Evolutionary conservation across 2,113 vertebrate species (phyloP).

Genomic region (Grammomys dolichurus): DNA sequence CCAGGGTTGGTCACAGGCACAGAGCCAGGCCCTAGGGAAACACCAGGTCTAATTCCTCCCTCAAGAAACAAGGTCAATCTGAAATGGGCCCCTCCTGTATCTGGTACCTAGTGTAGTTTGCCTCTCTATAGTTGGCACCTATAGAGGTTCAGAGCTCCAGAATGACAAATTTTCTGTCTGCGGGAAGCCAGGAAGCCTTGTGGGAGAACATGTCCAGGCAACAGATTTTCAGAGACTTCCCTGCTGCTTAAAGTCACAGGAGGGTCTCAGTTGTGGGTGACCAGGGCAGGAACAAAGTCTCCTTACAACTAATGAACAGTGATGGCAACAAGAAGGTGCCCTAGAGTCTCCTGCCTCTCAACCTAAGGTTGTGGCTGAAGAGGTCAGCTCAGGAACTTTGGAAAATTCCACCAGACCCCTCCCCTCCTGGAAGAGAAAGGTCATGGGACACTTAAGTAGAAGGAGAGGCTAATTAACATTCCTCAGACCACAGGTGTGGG

Average conservation of each 20-base stretch:
- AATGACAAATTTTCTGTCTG: background rate
- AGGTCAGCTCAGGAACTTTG: too few species aligned
- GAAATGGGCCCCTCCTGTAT: background rate
- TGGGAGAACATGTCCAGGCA: background rate
- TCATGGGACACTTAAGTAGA: too few species aligned
- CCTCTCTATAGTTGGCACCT: too few species aligned
- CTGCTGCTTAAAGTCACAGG: too few species aligned
- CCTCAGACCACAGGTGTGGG: too few species aligned
- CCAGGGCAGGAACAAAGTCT: background rate
- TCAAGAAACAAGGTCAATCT: too few species aligned
- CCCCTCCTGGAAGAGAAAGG: too few species aligned
- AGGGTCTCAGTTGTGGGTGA: background rate
- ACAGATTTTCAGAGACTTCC: background rate
- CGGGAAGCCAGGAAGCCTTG: background rate
- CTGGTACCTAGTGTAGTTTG: background rate
- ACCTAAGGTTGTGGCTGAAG: background rate
- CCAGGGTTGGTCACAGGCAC: background rate
- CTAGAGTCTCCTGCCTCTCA: too few species aligned
- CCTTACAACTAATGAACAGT: background rate
- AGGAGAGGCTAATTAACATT: too few species aligned
- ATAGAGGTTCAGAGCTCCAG: background rate
- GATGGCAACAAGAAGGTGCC: background rate
- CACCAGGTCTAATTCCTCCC: background rate
- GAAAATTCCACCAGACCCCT: too few species aligned
- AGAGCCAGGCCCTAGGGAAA: background rate